These are phyloP conservation scores for Trogon melanurus DNA, from an alignment of 2,113 vertebrate genomes.

Conservation along the genomic window DNA sequence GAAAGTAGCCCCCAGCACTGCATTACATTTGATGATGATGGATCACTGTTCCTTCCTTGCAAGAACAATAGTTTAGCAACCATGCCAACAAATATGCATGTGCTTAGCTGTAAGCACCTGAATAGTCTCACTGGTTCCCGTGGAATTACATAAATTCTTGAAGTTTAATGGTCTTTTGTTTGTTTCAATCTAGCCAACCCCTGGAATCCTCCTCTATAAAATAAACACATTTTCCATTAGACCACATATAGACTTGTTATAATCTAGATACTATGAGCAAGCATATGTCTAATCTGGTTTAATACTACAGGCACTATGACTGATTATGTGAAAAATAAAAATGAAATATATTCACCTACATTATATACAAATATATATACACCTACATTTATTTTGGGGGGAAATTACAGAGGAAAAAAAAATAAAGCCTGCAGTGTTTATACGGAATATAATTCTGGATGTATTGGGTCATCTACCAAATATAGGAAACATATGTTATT, in stretches of 20 bases:
- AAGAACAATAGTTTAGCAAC: background rate
- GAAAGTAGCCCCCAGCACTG: background rate
- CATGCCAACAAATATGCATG: background rate
- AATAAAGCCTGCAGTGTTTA: background rate
- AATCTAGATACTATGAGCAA: background rate
- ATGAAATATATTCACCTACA: background rate
- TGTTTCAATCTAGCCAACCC: background rate
- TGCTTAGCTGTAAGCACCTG: background rate
- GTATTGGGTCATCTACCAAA: conserved; percentile 24
- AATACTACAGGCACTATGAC: background rate
- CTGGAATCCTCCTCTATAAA: background rate
- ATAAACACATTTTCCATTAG: background rate
- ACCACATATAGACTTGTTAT: background rate
- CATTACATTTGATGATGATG: background rate
- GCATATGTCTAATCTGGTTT: background rate
- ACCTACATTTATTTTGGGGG: background rate
- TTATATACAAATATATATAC: no score
- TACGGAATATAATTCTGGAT: background rate
- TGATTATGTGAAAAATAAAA: background rate
- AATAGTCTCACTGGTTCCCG: background rate
- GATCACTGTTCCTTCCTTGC: background rate
- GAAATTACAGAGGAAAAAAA: background rate
- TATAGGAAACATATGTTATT: conserved; percentile 36
- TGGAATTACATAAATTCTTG: background rate
- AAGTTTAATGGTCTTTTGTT: background rate